A percentile compares a stretch with the other conserved stretches of the same genome.
Conservation (phyloP, 2,113 vertebrate genomes). For the Penelope pileata region DNA sequence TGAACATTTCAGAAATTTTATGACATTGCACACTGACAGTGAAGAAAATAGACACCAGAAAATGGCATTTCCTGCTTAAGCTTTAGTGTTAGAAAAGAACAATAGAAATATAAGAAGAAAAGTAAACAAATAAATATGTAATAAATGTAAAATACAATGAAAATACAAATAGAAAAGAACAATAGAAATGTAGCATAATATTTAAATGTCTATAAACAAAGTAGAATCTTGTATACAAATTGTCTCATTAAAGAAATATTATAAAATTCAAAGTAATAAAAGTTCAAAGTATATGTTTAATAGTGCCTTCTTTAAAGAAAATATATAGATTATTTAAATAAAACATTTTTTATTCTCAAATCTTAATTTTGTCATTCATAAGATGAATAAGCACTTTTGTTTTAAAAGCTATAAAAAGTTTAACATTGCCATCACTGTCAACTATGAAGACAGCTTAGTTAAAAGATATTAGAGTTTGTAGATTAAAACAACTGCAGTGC, state of each 20-base stretch:
- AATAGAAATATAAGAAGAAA: background rate
- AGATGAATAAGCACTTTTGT: background rate
- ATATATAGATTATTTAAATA: background rate
- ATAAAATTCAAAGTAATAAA: background rate
- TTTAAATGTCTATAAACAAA: background rate
- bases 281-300: background rate
- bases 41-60: background rate
- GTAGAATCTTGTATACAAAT: background rate
- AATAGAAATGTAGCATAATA: background rate
- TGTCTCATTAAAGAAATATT: background rate
- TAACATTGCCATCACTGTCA: background rate
- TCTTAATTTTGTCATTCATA: background rate
- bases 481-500: background rate
- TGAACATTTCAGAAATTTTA: background rate
- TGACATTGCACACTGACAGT: background rate
- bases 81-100: background rate
- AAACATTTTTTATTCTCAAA: background rate
- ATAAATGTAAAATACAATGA: background rate
- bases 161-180: no score
- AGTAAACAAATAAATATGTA: background rate
- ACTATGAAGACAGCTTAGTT: background rate
- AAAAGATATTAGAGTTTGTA: background rate
- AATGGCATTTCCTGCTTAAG: background rate
- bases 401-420: background rate
- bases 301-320: background rate